phyloP scores from a whole-genome alignment of 2,888 invertebrate species.

The Ellobium chinense region DNA sequence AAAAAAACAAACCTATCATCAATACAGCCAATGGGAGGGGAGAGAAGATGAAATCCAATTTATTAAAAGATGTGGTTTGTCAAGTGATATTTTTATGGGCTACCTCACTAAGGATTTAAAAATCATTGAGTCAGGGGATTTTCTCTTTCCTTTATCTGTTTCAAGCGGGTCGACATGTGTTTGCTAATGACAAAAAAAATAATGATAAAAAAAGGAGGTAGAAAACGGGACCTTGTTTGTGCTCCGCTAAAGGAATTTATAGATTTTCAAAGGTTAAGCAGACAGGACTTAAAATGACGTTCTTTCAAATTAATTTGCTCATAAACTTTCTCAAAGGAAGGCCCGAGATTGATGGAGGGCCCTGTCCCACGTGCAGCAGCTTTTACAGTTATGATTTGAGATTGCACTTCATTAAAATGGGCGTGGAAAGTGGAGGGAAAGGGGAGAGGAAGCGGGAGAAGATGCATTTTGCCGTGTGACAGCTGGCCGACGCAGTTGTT shows the following conservation, averaged over 20 bases:
- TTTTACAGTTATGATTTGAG: background rate
- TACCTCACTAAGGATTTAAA: background rate
- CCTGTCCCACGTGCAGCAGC: background rate
- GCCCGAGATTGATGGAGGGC: background rate
- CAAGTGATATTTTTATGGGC: background rate
- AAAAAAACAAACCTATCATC: too few relatives aligned
- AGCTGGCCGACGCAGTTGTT: too few relatives aligned
- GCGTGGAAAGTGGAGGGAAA: background rate
- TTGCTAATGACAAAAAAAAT: background rate
- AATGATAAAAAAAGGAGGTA: background rate
- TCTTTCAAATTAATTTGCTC: slow-evolving; percentile 4
- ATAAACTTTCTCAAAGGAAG: background rate
- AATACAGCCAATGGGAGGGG: background rate
- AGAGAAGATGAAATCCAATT: background rate
- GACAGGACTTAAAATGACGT: background rate
- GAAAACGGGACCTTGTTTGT: background rate
- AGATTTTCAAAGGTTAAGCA: slow-evolving; percentile 4
- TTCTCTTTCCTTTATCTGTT: background rate
- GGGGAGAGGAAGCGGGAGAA: too few relatives aligned
- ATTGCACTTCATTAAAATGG: background rate
- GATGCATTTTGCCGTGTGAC: too few relatives aligned
- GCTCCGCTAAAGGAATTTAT: background rate
- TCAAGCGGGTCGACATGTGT: background rate
- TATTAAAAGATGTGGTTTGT: slow-evolving; percentile 10
- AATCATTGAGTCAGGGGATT: background rate